Evolutionary conservation across 2,888 invertebrate species (phyloP).

Genomic region (Drosophila setosimentum): DNA sequence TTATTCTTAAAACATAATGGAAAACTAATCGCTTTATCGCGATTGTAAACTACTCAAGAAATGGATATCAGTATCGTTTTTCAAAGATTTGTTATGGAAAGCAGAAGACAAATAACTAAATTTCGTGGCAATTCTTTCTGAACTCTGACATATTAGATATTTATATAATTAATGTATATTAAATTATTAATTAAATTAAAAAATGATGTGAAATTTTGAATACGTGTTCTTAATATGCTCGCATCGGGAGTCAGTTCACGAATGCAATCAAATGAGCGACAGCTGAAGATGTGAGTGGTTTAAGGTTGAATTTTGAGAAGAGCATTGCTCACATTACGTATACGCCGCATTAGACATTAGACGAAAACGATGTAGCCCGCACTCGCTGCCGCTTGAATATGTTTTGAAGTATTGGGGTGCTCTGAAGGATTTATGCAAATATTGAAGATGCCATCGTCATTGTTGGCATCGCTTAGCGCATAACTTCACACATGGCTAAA

Average conservation of each 20-base stretch:
- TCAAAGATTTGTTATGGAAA: not conserved
- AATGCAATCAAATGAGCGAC: constrained; percentile 13
- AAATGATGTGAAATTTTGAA: not conserved
- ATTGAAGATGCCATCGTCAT: constrained; percentile 69
- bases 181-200: not conserved
- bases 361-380: constrained; percentile 40
- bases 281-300: constrained; percentile 6
- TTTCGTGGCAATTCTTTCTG: no score
- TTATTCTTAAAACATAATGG: not conserved
- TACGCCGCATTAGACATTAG: constrained; percentile 67
- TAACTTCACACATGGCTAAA: constrained; percentile 66
- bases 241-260: constrained; percentile 3
- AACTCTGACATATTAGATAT: not conserved
- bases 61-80: not conserved
- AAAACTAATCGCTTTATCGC: not conserved
- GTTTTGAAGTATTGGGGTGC: constrained; percentile 55
- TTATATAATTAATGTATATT: not conserved
- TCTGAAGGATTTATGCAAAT: constrained; percentile 79
- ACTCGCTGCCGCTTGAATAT: constrained; percentile 58
- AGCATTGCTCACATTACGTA: constrained; percentile 47
- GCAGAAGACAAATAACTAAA: not conserved
- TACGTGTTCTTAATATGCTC: not conserved
- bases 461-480: constrained; percentile 70
- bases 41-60: not conserved
- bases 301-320: constrained; percentile 27